These are phyloP conservation scores for Ephydatia muelleri DNA, from an alignment of 37 sponge, comb jelly and placozoan genomes.

Conservation along the genomic window DNA sequence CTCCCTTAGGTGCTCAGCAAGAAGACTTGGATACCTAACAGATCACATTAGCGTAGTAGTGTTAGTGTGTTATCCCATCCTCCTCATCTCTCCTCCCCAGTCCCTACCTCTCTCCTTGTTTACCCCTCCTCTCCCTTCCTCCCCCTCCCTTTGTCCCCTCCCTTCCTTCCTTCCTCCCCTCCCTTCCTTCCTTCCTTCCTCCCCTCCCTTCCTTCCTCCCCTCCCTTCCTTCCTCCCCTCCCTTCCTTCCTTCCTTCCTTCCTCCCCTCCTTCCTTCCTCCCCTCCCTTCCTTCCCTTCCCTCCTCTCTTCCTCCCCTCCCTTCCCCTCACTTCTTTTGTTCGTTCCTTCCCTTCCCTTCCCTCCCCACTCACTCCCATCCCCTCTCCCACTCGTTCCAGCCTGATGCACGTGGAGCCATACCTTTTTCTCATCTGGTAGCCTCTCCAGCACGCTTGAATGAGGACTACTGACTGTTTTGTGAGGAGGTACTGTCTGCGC, in stretches of 20 bases:
- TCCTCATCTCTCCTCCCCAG: too few species aligned
- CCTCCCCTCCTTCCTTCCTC: neutral
- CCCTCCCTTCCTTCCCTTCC: constrained; percentile 3
- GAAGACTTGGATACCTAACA: neutral
- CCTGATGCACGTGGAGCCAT: neutral
- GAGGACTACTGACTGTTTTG: constrained; percentile 40
- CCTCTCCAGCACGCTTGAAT: constrained; percentile 72
- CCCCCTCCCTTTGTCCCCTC: constrained; percentile 16
- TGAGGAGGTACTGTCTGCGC: constrained; percentile 17
- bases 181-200: neutral
- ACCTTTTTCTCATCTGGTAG: constrained; percentile 33
- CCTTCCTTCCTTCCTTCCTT: neutral
- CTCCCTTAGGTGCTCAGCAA: neutral
- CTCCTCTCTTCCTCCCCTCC: neutral
- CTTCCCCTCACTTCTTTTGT: neutral
- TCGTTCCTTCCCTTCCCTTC: neutral
- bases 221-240: constrained; percentile 10
- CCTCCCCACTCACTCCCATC: neutral
- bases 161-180: neutral
- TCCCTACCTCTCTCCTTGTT: neutral
- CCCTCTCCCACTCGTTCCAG: neutral
- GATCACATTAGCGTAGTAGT: neutral
- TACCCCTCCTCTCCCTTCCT: constrained; percentile 3
- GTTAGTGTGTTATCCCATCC: neutral
- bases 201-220: neutral